These are phyloP conservation scores for Melanogrammus aeglefinus DNA, from an alignment of 2,797 vertebrate genomes.

Conservation along the genomic window DNA sequence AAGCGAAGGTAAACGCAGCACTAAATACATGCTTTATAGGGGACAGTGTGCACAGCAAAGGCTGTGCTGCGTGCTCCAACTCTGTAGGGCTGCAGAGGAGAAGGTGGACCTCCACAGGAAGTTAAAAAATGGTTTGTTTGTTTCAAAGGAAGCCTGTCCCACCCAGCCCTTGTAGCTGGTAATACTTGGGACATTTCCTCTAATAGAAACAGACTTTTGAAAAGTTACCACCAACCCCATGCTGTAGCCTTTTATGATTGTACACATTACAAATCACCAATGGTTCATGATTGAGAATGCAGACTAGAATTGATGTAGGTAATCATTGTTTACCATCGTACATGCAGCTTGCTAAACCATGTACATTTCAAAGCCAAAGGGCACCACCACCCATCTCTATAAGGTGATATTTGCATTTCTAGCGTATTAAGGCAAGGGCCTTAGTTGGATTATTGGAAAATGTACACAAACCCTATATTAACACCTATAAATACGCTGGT, in stretches of 20 bases:
- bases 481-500: background rate
- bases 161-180: conserved; percentile 79
- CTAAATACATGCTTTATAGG: background rate
- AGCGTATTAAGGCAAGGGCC: background rate
- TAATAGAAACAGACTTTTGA: conserved; percentile 78
- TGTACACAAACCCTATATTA: background rate
- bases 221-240: conserved; percentile 61
- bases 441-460: background rate
- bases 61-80: background rate
- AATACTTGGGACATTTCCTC: conserved; percentile 82
- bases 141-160: conserved; percentile 82
- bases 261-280: background rate
- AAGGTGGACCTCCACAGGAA: conserved; percentile 77
- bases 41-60: background rate
- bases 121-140: conserved; percentile 85
- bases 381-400: background rate
- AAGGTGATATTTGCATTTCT: background rate
- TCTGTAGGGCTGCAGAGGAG: conserved; percentile 35
- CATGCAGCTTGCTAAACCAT: background rate
- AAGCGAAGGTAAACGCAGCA: background rate
- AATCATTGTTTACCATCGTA: background rate
- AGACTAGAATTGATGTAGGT: background rate
- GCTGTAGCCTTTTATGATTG: conserved; percentile 9
- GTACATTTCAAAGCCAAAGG: background rate
- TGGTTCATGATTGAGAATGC: background rate